These are phyloP conservation scores for Diglossa cyanea DNA, from an alignment of 2,797 vertebrate genomes.

Conservation along the genomic window DNA sequence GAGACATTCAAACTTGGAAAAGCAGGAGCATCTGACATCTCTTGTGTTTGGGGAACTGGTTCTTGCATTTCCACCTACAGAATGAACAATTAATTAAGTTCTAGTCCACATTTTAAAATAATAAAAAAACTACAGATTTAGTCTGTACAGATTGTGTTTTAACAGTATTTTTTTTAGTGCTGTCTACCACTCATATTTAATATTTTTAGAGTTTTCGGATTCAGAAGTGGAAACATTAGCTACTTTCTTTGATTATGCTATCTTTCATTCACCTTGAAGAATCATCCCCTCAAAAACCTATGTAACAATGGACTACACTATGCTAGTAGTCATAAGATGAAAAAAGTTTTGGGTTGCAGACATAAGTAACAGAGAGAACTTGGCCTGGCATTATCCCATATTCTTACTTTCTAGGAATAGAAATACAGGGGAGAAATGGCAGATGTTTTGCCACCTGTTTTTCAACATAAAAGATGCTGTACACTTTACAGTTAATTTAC, in stretches of 20 bases:
- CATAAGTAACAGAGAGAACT: not conserved
- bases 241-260: not conserved
- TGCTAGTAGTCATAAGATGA: not conserved
- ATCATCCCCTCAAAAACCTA: not conserved
- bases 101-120: not conserved
- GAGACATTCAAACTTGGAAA: constrained; percentile 82
- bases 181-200: not conserved
- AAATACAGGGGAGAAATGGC: not conserved
- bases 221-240: not conserved
- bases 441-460: not conserved
- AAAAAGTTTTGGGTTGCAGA: not conserved
- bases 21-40: not conserved
- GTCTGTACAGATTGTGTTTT: not conserved
- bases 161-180: not conserved
- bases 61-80: constrained; percentile 56
- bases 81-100: not conserved
- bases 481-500: not conserved
- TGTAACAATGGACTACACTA: not conserved
- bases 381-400: not conserved
- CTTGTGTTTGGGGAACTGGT: not conserved
- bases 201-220: not conserved
- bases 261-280: not conserved
- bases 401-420: not conserved
- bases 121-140: not conserved
- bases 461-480: not conserved